Evolutionary conservation across 2,113 vertebrate species (phyloP).

Genomic region (Ondatra zibethicus): DNA sequence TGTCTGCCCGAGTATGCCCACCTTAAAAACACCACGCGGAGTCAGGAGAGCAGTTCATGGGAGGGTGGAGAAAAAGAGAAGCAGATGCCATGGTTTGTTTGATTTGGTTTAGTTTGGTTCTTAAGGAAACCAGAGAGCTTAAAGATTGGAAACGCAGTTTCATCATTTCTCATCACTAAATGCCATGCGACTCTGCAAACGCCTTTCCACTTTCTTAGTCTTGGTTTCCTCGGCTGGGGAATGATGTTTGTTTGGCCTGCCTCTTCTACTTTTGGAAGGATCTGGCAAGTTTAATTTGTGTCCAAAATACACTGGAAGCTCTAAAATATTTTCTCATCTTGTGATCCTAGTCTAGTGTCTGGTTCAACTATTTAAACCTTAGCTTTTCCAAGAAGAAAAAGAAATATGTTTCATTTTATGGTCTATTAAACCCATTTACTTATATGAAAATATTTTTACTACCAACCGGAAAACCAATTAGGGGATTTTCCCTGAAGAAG

Average conservation of each 20-base stretch:
- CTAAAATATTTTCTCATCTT: neutral
- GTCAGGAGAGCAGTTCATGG: neutral
- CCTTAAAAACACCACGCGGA: neutral
- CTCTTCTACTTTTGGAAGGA: conserved; percentile 36
- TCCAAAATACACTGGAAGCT: conserved; percentile 51
- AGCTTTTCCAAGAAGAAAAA: neutral
- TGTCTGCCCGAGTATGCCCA: conserved; percentile 61
- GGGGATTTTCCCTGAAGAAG: neutral
- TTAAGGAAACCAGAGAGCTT: neutral
- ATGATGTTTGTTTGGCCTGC: conserved; percentile 28
- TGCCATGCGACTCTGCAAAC: neutral
- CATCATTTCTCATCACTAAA: neutral
- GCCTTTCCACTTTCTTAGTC: conserved; percentile 15
- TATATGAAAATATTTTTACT: conserved; percentile 34
- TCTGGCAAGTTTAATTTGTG: conserved; percentile 47
- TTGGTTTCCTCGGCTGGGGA: conserved; percentile 56
- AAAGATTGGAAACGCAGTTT: conserved; percentile 39
- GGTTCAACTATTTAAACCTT: conserved; percentile 32
- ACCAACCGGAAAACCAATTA: neutral
- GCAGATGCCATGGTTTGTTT: neutral
- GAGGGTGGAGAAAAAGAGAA: neutral
- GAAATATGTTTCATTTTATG: conserved; percentile 26
- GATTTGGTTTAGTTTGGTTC: neutral
- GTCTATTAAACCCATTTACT: neutral
- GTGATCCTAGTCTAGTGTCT: neutral